Base-by-base conservation (phyloP, 1,140 invertebrate species). In the Bombus waltoni region DNA sequence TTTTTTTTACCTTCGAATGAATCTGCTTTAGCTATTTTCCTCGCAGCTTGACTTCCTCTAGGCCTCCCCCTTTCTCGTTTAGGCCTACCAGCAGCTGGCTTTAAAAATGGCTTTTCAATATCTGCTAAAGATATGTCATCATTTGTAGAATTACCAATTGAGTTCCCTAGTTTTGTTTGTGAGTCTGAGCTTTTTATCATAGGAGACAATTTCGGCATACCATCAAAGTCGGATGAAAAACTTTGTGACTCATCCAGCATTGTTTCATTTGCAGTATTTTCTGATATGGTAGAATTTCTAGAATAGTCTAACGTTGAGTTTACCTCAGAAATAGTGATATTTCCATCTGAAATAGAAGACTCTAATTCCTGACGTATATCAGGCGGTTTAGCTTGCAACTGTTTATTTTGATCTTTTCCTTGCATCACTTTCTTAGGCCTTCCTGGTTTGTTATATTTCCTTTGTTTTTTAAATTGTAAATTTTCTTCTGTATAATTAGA, bases 191-290 rank as follows among this genome's bases (percentile, higher is more conserved):
- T 93, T 88, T 93, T 95, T n/a, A 90, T 91, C 88, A 95, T 94
- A 28, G 95, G 95, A 18, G 94, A 94, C n/a, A 95, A 90, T 81
- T 94, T 95, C 65, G 95, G 95, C 94, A 95, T 95, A 81, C 92
- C 94, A 62, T 95, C 94, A 72, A 93, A 94, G 44, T 95, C 94
- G n/a, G 89, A 90, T 10, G 87, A 85, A 9, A 87, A 91, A 80
- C 83, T 92, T 89, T 91, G 86, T 59, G 88, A 87, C 13, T 94
- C 91, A 32, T 94, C 92, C 25, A 83, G 10, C 15, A 71, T 73
- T 75, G 42, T 84, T 25, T 94, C 93, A 44, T 87, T 89, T 8
- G 62, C 32, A 53, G 57, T 90, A 81, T 71, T 90, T 18, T 89
- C 90, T 70, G 75, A 68, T 42, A 80, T 38, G 38, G 28, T 44